Evolutionary conservation across 2,888 invertebrate genomes (phyloP).

Genomic region (Sminthurides aquaticus): DNA sequence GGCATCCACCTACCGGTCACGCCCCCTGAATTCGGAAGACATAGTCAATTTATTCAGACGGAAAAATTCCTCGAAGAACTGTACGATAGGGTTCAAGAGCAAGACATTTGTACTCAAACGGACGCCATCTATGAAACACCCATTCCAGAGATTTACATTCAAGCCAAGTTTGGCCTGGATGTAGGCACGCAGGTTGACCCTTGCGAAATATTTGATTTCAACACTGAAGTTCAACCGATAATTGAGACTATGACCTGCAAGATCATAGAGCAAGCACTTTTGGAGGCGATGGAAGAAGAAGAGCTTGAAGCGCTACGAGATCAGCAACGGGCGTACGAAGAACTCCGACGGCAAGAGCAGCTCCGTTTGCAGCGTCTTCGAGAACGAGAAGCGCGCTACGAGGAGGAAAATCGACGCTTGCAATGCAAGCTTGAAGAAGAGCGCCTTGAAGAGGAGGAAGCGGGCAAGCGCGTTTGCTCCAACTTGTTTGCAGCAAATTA

Average conservation of each 20-base stretch:
- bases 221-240: constrained; percentile 29
- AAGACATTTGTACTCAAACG: constrained; percentile 25
- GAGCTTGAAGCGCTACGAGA: constrained; percentile 29
- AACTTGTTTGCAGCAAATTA: constrained; percentile 20
- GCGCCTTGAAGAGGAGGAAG: constrained; percentile 14
- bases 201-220: constrained; percentile 35
- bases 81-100: constrained; percentile 18
- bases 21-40: constrained; percentile 10
- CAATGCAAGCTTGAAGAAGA: constrained; percentile 15
- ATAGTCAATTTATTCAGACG: constrained; percentile 21
- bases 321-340: constrained; percentile 29
- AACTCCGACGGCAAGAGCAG: constrained; percentile 23
- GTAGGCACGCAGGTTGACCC: constrained; percentile 29
- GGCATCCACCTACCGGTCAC: constrained; percentile 12
- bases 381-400: constrained; percentile 27
- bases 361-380: constrained; percentile 23
- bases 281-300: constrained; percentile 38
- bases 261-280: constrained; percentile 32
- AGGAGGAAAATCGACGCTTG: constrained; percentile 28
- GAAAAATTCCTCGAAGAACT: constrained; percentile 31
- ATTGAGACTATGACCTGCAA: constrained; percentile 33
- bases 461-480: constrained; percentile 17
- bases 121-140: constrained; percentile 24
- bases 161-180: constrained; percentile 28
- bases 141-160: constrained; percentile 17